Base-by-base conservation (phyloP, 2,888 invertebrate genomes). In the Drosophila borealis region DNA sequence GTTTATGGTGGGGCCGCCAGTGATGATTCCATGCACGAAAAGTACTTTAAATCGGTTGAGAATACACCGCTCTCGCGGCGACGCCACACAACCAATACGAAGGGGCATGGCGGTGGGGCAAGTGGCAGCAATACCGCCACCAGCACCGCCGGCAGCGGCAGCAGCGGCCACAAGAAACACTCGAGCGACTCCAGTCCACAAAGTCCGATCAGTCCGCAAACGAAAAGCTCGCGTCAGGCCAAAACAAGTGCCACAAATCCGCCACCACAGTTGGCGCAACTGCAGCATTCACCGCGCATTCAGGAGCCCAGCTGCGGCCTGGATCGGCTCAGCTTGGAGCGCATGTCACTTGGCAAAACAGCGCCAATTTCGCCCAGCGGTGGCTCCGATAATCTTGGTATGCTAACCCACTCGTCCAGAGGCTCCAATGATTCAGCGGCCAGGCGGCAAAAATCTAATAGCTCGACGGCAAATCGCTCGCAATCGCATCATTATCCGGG, bases 1-100 rank as follows among this genome's bases (percentile, higher is more conserved):
- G 63, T 46, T 2, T 59, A 48, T 41, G 74, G 74, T 54, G 92
- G 92, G 45, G 92, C 95, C 60, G 94, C 94, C 1, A 96, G 96
- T 44, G 96, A 96, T 86, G 96, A 96, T 92, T 96, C 96, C 0
- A 96, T 96, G 96, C 96, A 96, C 90, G 96, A 96, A 89, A 96
- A 96, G 90, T 96, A 96, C 89, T 95, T 96, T 89, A 94, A 95
- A 84, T 95, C 95, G 2, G 95, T 95, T 68, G 95, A 95, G 84
- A 95, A 95, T 77, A 95, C 95, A 33, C 95, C 95, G 13, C 91
- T 94, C 62, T 93, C 94, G 6, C 93, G 94, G 74, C 93, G 94
- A 74, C 89, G 92, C 9, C 91, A 92, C 71, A 91, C 91, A 55
- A 88, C 91, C 21, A 89, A 91, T 57, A 80, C 90, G 44, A 88